A percentile compares a stretch with the other conserved stretches of the same genome.
phyloP scores from a whole-genome alignment of 2,888 invertebrate genomes.

The Alcis repandata region DNA sequence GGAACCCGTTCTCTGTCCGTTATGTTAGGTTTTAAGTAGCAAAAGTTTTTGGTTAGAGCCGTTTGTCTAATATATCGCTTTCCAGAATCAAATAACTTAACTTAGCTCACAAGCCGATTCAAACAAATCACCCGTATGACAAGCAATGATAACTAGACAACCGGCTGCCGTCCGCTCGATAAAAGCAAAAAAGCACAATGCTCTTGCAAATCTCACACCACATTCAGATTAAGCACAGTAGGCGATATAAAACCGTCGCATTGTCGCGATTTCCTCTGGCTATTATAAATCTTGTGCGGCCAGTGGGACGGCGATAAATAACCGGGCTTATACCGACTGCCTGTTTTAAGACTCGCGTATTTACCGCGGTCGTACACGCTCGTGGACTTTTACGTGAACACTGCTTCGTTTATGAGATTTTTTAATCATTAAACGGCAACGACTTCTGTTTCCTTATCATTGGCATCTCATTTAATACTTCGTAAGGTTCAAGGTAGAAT shows the following conservation, averaged over 20 bases:
- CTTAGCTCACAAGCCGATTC: neutral
- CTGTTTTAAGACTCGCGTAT: slow-evolving; percentile 38
- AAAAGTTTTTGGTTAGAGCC: too few species aligned
- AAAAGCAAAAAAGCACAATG: slow-evolving; percentile 37
- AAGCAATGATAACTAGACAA: slow-evolving; percentile 32
- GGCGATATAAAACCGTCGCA: slow-evolving; percentile 62
- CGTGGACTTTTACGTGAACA: slow-evolving; percentile 34
- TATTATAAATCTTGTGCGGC: slow-evolving; percentile 75
- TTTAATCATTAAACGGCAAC: slow-evolving; percentile 9
- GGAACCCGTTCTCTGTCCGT: too few species aligned
- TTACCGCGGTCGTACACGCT: slow-evolving; percentile 38
- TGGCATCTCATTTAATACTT: neutral
- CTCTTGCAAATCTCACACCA: slow-evolving; percentile 39
- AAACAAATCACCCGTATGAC: slow-evolving; percentile 16
- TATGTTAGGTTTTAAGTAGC: too few species aligned
- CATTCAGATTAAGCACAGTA: slow-evolving; percentile 49
- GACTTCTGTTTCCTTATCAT: neutral
- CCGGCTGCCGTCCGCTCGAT: slow-evolving; percentile 18
- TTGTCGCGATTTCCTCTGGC: slow-evolving; percentile 67
- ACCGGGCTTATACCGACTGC: slow-evolving; percentile 60
- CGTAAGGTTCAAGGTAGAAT: neutral
- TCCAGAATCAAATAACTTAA: neutral
- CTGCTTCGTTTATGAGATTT: neutral
- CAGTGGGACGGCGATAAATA: slow-evolving; percentile 80
- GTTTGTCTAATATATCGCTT: neutral